A percentile compares a stretch with the other conserved stretches of the same genome.
These are phyloP conservation scores for Hemistola chrysoprasaria DNA, from an alignment of 2,888 invertebrate species.

Conservation along the genomic window DNA sequence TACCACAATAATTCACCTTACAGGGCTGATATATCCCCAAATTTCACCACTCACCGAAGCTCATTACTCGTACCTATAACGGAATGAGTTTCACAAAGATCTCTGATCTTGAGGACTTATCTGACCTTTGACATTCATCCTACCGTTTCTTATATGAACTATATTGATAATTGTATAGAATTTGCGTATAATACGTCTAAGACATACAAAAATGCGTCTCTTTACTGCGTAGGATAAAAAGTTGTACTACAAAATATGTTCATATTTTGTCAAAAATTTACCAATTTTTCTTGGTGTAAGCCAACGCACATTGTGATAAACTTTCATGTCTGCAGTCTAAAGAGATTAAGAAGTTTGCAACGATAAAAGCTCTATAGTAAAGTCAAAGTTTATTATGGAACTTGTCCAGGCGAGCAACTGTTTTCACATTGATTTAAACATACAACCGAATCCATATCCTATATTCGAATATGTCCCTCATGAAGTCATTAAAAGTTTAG, in stretches of 20 bases:
- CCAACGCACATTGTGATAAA: too few relatives aligned
- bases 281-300: too few relatives aligned
- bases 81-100: constrained; percentile 29
- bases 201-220: too few relatives aligned
- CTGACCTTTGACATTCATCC: constrained; percentile 20
- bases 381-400: too few relatives aligned
- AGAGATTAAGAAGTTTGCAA: too few relatives aligned
- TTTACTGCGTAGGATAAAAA: too few relatives aligned
- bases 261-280: too few relatives aligned
- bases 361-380: too few relatives aligned
- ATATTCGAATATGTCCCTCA: constrained; percentile 13
- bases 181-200: too few relatives aligned
- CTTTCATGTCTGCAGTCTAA: too few relatives aligned
- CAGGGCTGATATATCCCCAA: constrained; percentile 23
- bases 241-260: too few relatives aligned
- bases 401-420: too few relatives aligned
- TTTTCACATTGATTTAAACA: not conserved
- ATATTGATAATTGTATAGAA: not conserved
- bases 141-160: constrained; percentile 3
- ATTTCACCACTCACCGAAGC: constrained; percentile 24
- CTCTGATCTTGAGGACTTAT: constrained; percentile 19
- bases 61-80: constrained; percentile 26
- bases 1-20: constrained; percentile 13
- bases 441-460: not conserved
- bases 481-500: constrained; percentile 59